These are phyloP conservation scores for Stichodactyla mertensii DNA, from an alignment of 64 coral and sea anemone species.

Conservation along the genomic window DNA sequence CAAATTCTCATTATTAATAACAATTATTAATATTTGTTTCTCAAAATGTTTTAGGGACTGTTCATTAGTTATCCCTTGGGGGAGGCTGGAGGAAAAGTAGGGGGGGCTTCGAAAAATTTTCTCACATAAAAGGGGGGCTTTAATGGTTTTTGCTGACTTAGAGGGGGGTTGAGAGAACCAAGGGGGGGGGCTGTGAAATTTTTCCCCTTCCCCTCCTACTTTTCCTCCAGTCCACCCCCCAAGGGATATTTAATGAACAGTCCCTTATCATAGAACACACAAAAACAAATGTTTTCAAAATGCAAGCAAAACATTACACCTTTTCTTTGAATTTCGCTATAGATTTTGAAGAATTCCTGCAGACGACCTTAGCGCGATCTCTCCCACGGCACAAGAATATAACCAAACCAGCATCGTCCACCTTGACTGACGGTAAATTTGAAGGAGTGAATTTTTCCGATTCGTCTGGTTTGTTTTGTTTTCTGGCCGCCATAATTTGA, in stretches of 20 bases:
- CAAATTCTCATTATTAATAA: too few relatives aligned
- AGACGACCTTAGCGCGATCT: constrained; percentile 44
- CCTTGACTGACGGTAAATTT: background rate
- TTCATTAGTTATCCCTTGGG: too few relatives aligned
- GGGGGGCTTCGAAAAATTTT: too few relatives aligned
- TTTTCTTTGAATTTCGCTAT: constrained; percentile 65
- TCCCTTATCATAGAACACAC: background rate
- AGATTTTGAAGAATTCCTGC: constrained; percentile 27
- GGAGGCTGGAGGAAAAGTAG: too few relatives aligned
- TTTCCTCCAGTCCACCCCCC: too few relatives aligned
- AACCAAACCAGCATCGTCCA: constrained; percentile 21
- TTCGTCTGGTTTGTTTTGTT: background rate
- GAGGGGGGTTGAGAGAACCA: too few relatives aligned
- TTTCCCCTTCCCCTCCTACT: too few relatives aligned
- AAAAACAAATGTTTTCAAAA: background rate
- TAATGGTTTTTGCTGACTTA: too few relatives aligned
- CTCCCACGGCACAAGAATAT: constrained; percentile 63
- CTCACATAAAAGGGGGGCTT: too few relatives aligned
- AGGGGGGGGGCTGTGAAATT: too few relatives aligned
- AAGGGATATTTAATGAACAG: too few relatives aligned
- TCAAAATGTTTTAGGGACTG: background rate
- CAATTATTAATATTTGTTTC: too few relatives aligned
- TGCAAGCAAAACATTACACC: constrained; percentile 8
- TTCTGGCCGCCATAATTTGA: background rate
- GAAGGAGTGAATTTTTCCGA: background rate